Conservation (phyloP, 1,140 invertebrate species). For the Parasteatoda tepidariorum region DNA sequence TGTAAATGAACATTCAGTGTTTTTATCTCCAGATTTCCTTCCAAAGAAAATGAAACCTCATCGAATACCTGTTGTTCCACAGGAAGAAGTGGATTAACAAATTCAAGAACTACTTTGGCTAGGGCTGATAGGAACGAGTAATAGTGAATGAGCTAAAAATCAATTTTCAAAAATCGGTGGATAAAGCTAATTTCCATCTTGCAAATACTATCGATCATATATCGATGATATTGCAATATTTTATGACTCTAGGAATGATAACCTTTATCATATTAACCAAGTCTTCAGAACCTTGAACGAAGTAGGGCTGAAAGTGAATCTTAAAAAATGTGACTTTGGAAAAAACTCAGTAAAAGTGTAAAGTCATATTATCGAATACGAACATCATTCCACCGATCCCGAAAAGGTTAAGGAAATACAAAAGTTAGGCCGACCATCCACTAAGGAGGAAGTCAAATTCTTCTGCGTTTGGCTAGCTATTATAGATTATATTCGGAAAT, state of each 20-base stretch:
- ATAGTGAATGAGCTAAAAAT: conserved; percentile 69
- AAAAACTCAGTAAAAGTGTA: neutral
- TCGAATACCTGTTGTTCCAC: neutral
- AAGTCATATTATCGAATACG: neutral
- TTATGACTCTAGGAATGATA: neutral
- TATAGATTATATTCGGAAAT: neutral
- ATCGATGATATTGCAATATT: neutral
- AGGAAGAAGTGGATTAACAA: neutral
- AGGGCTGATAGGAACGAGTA: neutral
- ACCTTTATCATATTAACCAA: neutral
- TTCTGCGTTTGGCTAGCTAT: neutral
- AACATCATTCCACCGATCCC: neutral
- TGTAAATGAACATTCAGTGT: neutral
- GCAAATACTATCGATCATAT: neutral
- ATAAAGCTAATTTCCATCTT: neutral
- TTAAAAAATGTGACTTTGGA: neutral
- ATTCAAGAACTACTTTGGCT: neutral
- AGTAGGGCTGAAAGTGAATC: neutral
- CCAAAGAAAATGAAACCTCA: neutral
- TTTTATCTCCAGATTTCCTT: neutral
- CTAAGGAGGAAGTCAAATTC: neutral
- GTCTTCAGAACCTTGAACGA: neutral
- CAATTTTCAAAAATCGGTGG: neutral
- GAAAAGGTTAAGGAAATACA: neutral
- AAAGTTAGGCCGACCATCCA: neutral